These are phyloP conservation scores for Seira sanloemensis DNA, from an alignment of 2,888 invertebrate species.

Conservation along the genomic window DNA sequence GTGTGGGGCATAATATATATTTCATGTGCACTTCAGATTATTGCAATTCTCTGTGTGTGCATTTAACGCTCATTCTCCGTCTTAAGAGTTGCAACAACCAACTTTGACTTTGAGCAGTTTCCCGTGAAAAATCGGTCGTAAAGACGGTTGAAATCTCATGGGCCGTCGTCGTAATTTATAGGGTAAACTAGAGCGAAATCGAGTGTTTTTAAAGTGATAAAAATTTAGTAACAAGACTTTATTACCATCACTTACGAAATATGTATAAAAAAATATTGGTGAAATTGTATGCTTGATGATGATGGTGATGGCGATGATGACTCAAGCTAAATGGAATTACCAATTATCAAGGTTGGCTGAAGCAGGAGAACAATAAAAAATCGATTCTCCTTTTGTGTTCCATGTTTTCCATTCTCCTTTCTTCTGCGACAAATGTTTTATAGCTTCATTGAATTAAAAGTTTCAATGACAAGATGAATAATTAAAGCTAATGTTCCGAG, in stretches of 20 bases:
- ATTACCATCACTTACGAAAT: conserved; percentile 8
- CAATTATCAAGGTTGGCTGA: not conserved
- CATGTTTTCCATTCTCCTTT: conserved; percentile 11
- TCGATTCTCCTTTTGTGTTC: conserved; percentile 14
- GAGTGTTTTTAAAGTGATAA: conserved; percentile 1
- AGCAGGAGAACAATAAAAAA: conserved; percentile 11
- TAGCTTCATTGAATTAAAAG: not conserved
- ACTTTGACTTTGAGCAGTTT: too few relatives aligned
- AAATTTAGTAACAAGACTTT: not conserved
- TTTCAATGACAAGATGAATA: conserved; percentile 9
- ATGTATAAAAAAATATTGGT: too few relatives aligned
- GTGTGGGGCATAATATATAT: conserved; percentile 1
- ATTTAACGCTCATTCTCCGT: too few relatives aligned
- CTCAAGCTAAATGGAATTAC: conserved; percentile 8
- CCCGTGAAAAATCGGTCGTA: not conserved
- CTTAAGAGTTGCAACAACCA: too few relatives aligned
- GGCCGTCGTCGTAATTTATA: conserved; percentile 2
- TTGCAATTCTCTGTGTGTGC: too few relatives aligned
- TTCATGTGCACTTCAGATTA: too few relatives aligned
- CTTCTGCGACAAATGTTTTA: conserved; percentile 6
- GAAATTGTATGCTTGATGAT: not conserved
- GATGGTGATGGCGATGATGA: conserved; percentile 7
- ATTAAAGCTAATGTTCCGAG: not conserved
- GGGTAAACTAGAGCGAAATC: not conserved
- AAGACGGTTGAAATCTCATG: too few relatives aligned